phyloP scores from a whole-genome alignment of 2,888 invertebrate genomes.

The Catocala fraxini region DNA sequence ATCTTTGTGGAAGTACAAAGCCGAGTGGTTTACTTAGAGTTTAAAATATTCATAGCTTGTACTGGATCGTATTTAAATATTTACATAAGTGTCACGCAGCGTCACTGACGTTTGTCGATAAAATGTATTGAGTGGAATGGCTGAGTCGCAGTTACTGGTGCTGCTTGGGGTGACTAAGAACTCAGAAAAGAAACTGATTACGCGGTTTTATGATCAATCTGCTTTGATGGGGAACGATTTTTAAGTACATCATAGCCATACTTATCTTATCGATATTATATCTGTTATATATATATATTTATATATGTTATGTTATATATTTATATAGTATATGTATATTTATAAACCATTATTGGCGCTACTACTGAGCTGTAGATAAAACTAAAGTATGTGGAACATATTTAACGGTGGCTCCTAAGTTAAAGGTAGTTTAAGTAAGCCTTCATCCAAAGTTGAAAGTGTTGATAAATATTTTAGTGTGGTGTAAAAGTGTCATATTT shows the following conservation, averaged over 20 bases:
- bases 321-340: no score
- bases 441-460: constrained; percentile 25
- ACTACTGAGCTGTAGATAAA: background rate
- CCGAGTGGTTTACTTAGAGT: constrained; percentile 85
- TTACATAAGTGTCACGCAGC: constrained; percentile 88
- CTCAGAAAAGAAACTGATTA: constrained; percentile 41
- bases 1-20: constrained; percentile 75
- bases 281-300: no score
- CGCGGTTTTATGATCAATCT: constrained; percentile 18
- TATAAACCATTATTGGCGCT: no score
- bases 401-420: constrained; percentile 19
- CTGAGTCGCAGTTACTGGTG: constrained; percentile 61
- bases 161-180: constrained; percentile 41
- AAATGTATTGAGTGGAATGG: constrained; percentile 81
- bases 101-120: constrained; percentile 85
- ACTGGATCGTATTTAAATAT: constrained; percentile 89
- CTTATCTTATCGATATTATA: no score
- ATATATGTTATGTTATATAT: no score
- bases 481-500: constrained; percentile 37
- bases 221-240: background rate
- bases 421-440: constrained; percentile 15
- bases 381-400: constrained; percentile 10
- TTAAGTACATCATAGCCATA: background rate
- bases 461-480: constrained; percentile 34
- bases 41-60: constrained; percentile 89